Evolutionary conservation across 2,797 vertebrate species (phyloP), one percentile per base, ranked within the genome.

Genomic region (Chelonia mydas): DNA sequence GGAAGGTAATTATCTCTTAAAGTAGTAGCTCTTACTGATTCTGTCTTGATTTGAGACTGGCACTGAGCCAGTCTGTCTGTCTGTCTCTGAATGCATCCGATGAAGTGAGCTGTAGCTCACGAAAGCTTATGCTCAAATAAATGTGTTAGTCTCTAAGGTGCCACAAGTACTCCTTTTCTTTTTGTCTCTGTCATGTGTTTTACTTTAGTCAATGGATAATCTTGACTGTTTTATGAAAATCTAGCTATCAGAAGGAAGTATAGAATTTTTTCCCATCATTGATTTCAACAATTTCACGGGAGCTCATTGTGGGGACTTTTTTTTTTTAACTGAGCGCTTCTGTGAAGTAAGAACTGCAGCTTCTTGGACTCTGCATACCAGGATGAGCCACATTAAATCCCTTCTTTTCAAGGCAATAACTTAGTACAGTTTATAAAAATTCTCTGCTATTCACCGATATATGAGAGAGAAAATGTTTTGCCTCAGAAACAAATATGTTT

Each of bases 1-100:
- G 53, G 16, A 78, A 89, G 17, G 55, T 59, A 54, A 65, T 81
- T 74, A 41, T 50, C 50, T 90, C 89, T 90, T 83, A 84, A 90
- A n/a, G 6, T 5, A 4, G 17, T 28, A 74, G 72, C 37, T 37
- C 5, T 50, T 65, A 50, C 49, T 50, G 3, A 59, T 87, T 77
- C 5, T 72, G 83, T 92, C 91, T 84, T 86, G 31, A 83, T 91
- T 90, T 90, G 84, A 87, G 81, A 65, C 82, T 68, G 89, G 61
- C 3, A 2, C 83, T 89, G 55, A 88, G 72, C 82, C 13, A 76
- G 49, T 7, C 37, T 68, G 6, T 57, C 5, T 72, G 87, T 41
- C 78, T 86, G 27, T 80, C 89, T 90, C 50, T 50, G 33, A 41
- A 41, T 41, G 41, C 41, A 41, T 41, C 41, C 41, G 41, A 41